Evolutionary conservation across 2,113 vertebrate species (phyloP).

Genomic region (Nothocercus julius): DNA sequence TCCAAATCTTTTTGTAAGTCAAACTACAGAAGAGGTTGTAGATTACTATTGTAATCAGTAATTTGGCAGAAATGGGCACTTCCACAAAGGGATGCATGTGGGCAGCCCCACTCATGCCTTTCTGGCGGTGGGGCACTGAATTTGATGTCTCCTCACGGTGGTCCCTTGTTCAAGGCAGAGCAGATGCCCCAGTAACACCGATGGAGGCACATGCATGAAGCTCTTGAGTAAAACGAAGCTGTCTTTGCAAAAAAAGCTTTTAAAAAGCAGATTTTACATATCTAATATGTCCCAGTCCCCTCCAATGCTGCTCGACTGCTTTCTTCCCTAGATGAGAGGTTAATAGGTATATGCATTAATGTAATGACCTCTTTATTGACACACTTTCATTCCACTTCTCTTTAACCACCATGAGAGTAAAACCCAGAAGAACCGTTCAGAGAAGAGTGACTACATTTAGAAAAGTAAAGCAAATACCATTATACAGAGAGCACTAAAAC

Average conservation of each 20-base stretch:
- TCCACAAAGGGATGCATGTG: neutral
- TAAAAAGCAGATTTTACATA: neutral
- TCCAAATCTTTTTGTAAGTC: neutral
- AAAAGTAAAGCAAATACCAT: conserved; percentile 58
- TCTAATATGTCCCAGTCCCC: neutral
- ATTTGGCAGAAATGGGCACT: neutral
- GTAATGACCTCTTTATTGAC: conserved; percentile 63
- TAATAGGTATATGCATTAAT: conserved; percentile 55
- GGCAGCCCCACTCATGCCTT: neutral
- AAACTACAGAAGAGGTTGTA: neutral
- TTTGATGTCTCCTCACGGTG: neutral
- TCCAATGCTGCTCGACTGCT: neutral
- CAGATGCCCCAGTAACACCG: rapidly evolving
- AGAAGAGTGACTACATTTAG: conserved; percentile 68
- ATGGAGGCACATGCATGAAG: rapidly evolving
- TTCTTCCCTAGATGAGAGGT: conserved; percentile 49
- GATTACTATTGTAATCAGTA: neutral
- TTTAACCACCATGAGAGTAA: conserved; percentile 59
- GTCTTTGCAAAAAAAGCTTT: neutral
- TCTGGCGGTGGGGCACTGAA: neutral
- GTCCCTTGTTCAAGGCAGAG: neutral
- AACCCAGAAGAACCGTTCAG: conserved; percentile 60
- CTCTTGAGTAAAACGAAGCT: rapidly evolving
- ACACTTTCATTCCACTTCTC: conserved; percentile 52
- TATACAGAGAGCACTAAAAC: neutral